These are phyloP conservation scores for Elysia chlorotica DNA, from an alignment of 1,140 invertebrate genomes.

Conservation along the genomic window DNA sequence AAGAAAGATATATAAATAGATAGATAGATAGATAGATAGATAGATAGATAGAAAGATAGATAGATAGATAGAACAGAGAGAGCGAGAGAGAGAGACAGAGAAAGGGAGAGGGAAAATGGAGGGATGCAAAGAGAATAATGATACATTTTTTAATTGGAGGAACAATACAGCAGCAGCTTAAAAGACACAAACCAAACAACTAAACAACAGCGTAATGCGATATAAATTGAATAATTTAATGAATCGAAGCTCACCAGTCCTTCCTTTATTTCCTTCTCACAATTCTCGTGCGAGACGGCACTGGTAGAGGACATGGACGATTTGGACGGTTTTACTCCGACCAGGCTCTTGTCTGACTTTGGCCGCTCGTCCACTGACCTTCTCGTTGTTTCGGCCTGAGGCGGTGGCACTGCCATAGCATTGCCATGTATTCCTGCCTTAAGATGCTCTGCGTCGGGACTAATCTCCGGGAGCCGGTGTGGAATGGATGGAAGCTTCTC, in stretches of 20 bases:
- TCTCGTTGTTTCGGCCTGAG: not conserved
- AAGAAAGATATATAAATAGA: not conserved
- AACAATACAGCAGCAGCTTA: no score
- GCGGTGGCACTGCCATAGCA: constrained; percentile 34
- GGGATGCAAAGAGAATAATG: no score
- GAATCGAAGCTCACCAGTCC: constrained; percentile 23
- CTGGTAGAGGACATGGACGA: not conserved
- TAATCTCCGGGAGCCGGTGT: not conserved
- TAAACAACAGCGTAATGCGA: no score
- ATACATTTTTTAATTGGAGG: no score
- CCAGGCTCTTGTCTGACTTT: not conserved
- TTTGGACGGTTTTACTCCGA: not conserved
- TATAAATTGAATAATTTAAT: no score
- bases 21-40: not conserved
- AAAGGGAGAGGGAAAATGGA: no score
- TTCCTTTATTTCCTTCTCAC: constrained; percentile 27
- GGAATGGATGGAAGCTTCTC: constrained; percentile 13
- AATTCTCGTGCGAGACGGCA: constrained; percentile 17
- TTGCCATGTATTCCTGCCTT: constrained; percentile 40
- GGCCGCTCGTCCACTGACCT: not conserved
- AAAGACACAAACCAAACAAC: no score
- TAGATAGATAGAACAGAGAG: not conserved
- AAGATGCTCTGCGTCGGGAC: constrained; percentile 10
- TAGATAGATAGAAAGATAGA: not conserved
- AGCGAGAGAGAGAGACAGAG: constrained; percentile 1